Base-by-base conservation (phyloP, 2,797 vertebrate genomes). In the Simalia tracyae region DNA sequence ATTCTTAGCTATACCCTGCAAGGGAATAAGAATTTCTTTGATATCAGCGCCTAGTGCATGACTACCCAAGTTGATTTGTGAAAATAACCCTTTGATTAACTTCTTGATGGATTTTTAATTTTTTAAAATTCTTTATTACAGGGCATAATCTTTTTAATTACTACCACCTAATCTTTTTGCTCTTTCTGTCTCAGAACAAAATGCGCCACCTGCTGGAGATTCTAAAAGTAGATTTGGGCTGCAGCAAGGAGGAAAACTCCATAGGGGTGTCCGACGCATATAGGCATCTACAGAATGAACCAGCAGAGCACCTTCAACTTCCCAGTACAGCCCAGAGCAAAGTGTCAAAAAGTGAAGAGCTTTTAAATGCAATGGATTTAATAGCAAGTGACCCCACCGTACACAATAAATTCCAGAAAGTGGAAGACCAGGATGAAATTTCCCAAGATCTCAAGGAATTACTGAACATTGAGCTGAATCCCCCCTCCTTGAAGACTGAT, bases 121-220 rank as follows among this genome's bases (percentile, higher is more conserved):
- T 42, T 81, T 81, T 9, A 42, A 42, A 76, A 4, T 76, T 42
- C 50, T 81, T 81, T 24, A 9, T 81, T 76, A 76, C 1, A 0
- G 22, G 72, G 72, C 36, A 46, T 81, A 5, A 54, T 54, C 7
- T 81, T 88, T 89, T 19, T 54, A 54, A 89, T 68, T 89, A n/a
- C n/a, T 46, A 19, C 60, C 6, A 14, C 50, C 64, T 87, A 61
- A 46, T 11, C 24, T 89, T 86, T 42, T 60, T 59, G 46, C 50
- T 90, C 91, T 86, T 92, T 72, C 84, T 28, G 88, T 95, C 92
- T 93, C 87, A 99, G 99, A 96, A 81, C 86, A 99, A 99, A 98
- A 99, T 99, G 99, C 98, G 97, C 94, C 98, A 97, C 86, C 98
- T 99, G 91, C 95, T 99, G 97, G 98, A 98, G 12, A 92, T 97